Base-by-base conservation (phyloP, 2,113 vertebrate species). In the Phoxinus phoxinus region DNA sequence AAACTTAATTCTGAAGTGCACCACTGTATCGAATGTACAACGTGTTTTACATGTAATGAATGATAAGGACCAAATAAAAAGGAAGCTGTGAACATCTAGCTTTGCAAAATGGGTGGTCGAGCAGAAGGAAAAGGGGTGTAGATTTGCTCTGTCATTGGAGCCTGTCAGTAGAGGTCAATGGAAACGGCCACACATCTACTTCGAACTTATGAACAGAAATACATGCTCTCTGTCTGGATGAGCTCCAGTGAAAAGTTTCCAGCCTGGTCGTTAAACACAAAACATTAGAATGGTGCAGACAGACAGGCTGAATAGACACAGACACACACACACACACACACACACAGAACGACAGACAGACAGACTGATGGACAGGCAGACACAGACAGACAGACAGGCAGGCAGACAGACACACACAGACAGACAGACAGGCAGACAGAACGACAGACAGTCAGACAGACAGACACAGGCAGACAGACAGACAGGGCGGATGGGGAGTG, bases 201-300 rank as follows among this genome's bases (percentile, higher is more conserved):
- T 84, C 23, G 37, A 88, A 79, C 21, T 59, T 35, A 75, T 74
- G 53, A 65, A 69, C 81, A 86, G 75, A 78, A 84, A 63, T 5
- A 37, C 67, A 83, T 73, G 65, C 27, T 67, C 32, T 65, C 77
- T 65, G 48, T 25, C 56, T 78, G 76, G 73, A 65, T 59, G 72
- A 56, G n/a, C 30, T 87, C 73, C 78, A 87, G 72, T 51, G 5
- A 21, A 72, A 87, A 86, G 63, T 77, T 76, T 83, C 41, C 78
- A 63, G 81, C 41, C 7, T 4, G 41, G 83, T 85, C 59, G 23
- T 63, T 69, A 81, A 63, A 81, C 83, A 82, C 76, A 78, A 81
- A 84, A 78, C 69, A 86, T 30, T 76, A 77, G 48, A 89, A 76
- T 61, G n/a, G 79, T 76, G 81, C 76, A 76, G 76, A 81, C 61